These are phyloP conservation scores for Microplitis deprimator DNA, from an alignment of 2,888 invertebrate genomes.

Conservation along the genomic window DNA sequence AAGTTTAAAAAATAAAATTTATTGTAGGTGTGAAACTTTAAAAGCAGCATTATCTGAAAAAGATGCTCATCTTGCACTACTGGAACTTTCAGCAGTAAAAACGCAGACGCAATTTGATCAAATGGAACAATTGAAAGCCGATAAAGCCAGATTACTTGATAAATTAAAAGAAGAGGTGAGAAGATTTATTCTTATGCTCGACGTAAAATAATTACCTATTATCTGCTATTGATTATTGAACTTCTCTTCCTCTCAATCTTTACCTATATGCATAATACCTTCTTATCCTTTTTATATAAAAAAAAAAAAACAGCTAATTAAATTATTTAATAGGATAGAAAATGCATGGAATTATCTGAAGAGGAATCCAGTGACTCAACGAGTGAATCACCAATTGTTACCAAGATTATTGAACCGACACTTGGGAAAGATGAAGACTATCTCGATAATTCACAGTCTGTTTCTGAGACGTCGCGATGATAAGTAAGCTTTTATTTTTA, in stretches of 20 bases:
- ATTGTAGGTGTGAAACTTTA: conserved; percentile 84
- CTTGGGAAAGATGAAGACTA: conserved; percentile 56
- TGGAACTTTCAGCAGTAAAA: conserved; percentile 83
- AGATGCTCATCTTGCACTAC: conserved; percentile 87
- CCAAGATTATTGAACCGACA: conserved; percentile 56
- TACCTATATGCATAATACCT: too few species aligned
- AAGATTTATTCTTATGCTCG: conserved; percentile 29
- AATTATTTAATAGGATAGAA: conserved; percentile 57
- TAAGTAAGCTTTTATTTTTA: neutral
- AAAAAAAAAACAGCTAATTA: conserved; percentile 16
- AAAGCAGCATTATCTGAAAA: conserved; percentile 89
- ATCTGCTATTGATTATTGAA: conserved; percentile 11
- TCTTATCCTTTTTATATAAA: neutral
- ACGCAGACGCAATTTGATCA: conserved; percentile 78
- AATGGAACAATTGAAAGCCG: conserved; percentile 79
- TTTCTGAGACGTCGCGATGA: conserved; percentile 47
- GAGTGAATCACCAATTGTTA: conserved; percentile 52
- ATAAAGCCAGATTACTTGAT: conserved; percentile 81
- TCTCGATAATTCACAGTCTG: conserved; percentile 32
- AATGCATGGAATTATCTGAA: conserved; percentile 59
- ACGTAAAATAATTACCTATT: conserved; percentile 14
- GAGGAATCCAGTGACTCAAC: conserved; percentile 49
- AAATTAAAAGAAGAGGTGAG: conserved; percentile 81
- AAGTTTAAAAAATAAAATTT: conserved; percentile 5
- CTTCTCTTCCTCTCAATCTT: neutral